These are phyloP conservation scores for Drosophila mercatorum DNA, from an alignment of 2,888 invertebrate genomes.

Conservation along the genomic window DNA sequence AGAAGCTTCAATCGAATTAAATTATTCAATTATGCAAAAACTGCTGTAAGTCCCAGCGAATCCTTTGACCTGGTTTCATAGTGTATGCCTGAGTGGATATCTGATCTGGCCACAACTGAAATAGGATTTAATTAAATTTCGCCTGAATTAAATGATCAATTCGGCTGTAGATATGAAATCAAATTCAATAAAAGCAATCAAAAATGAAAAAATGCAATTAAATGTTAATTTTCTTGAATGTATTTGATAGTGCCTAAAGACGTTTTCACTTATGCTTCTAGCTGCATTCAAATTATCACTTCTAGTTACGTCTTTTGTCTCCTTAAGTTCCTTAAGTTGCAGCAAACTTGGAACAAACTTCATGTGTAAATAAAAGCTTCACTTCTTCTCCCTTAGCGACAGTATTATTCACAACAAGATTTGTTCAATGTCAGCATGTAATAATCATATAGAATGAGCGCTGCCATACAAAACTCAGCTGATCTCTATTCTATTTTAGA, in stretches of 20 bases:
- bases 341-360: too few species aligned
- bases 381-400: too few species aligned
- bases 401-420: too few species aligned
- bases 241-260: not conserved
- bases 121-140: constrained; percentile 9
- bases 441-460: too few species aligned
- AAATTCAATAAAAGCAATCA: not conserved
- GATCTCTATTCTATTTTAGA: too few species aligned
- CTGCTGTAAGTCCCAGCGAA: constrained; percentile 16
- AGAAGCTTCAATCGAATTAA: constrained; percentile 21
- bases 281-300: too few species aligned
- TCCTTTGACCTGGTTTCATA: constrained; percentile 14
- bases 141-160: constrained; percentile 11
- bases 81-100: constrained; percentile 17
- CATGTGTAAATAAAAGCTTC: too few species aligned
- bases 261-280: too few species aligned
- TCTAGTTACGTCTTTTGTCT: too few species aligned
- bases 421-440: too few species aligned
- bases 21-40: constrained; percentile 43
- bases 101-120: constrained; percentile 10
- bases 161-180: not conserved
- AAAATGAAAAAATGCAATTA: not conserved
- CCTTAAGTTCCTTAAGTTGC: too few species aligned
- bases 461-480: too few species aligned
- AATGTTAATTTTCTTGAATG: not conserved